Evolutionary conservation across 2,888 invertebrate species (phyloP).

Genomic region (Diogma glabrata): DNA sequence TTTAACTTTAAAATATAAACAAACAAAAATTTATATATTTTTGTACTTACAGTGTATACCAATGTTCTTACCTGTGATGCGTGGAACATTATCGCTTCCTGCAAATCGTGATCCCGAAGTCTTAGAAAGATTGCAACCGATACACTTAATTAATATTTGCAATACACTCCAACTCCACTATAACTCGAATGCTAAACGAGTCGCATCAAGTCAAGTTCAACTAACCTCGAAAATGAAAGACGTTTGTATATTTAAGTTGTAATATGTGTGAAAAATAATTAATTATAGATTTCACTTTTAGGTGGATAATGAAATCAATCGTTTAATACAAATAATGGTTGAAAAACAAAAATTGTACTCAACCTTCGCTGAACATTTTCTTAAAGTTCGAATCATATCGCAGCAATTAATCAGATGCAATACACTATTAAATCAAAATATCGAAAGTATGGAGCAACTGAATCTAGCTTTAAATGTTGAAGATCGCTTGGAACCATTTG

Average conservation of each 20-base stretch:
- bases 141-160: conserved; percentile 62
- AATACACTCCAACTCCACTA: conserved; percentile 74
- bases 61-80: conserved; percentile 85
- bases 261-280: not conserved
- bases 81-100: conserved; percentile 75
- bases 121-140: conserved; percentile 53
- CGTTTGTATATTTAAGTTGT: conserved; percentile 37
- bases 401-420: conserved; percentile 74
- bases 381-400: conserved; percentile 70
- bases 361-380: conserved; percentile 73
- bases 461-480: conserved; percentile 72
- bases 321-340: conserved; percentile 53
- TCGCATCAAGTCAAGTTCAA: conserved; percentile 67
- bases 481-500: conserved; percentile 76
- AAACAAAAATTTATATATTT: too few species aligned
- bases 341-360: conserved; percentile 78
- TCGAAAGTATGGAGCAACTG: conserved; percentile 74
- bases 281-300: conserved; percentile 27
- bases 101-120: conserved; percentile 80
- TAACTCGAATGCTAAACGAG: conserved; percentile 67
- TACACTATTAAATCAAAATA: conserved; percentile 66
- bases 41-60: conserved; percentile 57
- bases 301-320: conserved; percentile 61
- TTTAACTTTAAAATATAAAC: too few species aligned
- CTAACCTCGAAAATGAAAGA: conserved; percentile 65